phyloP scores from a whole-genome alignment of 2,888 invertebrate species.

The Harpalus rubripes region DNA sequence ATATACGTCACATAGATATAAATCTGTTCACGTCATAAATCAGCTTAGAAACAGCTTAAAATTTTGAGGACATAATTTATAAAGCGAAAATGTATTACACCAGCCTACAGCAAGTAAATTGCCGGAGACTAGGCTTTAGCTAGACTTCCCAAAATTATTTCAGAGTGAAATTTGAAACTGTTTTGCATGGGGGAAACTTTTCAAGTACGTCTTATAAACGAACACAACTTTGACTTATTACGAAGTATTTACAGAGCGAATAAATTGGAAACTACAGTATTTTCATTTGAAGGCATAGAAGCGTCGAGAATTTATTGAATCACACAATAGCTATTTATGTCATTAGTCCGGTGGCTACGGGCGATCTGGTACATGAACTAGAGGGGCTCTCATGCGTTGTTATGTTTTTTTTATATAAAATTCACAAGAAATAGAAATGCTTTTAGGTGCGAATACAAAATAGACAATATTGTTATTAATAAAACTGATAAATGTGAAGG shows the following conservation, averaged over 20 bases:
- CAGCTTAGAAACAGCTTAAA: conserved; percentile 41
- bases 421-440: too few relatives aligned
- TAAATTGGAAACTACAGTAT: too few relatives aligned
- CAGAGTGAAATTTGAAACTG: conserved; percentile 4
- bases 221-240: neutral
- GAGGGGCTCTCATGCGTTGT: too few relatives aligned
- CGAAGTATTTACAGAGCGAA: neutral
- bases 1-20: conserved; percentile 46
- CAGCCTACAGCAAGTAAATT: conserved; percentile 26
- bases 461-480: too few relatives aligned
- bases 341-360: too few relatives aligned
- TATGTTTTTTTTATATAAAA: too few relatives aligned
- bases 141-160: conserved; percentile 13
- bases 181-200: neutral
- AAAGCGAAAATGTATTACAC: conserved; percentile 40
- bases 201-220: neutral
- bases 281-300: too few relatives aligned
- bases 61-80: conserved; percentile 48
- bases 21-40: conserved; percentile 42
- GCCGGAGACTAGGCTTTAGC: conserved; percentile 4
- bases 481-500: too few relatives aligned
- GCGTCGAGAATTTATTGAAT: too few relatives aligned
- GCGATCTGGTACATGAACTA: too few relatives aligned
- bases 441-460: too few relatives aligned
- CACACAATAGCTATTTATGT: too few relatives aligned